Evolutionary conservation across 2,888 invertebrate species (phyloP).

Genomic region (Ornithoptera priamus): DNA sequence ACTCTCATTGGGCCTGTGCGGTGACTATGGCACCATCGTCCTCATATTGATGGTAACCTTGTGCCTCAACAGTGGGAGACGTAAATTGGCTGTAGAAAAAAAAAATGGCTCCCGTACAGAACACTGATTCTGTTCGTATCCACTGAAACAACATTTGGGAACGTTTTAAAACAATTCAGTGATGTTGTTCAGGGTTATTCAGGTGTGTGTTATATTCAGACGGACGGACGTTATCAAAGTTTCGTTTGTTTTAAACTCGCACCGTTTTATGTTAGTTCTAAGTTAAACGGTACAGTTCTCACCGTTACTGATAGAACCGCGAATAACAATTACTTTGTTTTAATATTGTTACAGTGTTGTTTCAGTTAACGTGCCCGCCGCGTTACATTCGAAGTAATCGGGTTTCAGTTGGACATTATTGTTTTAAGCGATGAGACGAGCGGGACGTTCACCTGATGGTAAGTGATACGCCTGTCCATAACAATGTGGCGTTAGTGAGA

Average conservation of each 20-base stretch:
- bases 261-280: constrained; percentile 18
- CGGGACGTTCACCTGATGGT: not conserved
- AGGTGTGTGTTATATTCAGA: constrained; percentile 13
- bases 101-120: not conserved
- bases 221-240: constrained; percentile 12
- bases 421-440: not conserved
- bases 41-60: no score
- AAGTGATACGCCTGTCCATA: no score
- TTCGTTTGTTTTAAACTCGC: constrained; percentile 10
- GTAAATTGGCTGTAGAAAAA: no score
- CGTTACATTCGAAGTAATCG: constrained; percentile 1
- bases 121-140: not conserved
- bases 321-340: constrained; percentile 22
- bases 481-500: no score
- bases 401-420: not conserved
- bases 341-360: constrained; percentile 25
- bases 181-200: constrained; percentile 8
- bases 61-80: no score
- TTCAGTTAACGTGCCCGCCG: constrained; percentile 9
- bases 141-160: not conserved
- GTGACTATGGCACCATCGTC: no score
- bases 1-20: no score
- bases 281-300: constrained; percentile 14
- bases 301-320: constrained; percentile 10
- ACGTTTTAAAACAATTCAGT: constrained; percentile 10